Base-by-base conservation (phyloP, 2,888 invertebrate species). In the Aelia acuminata region DNA sequence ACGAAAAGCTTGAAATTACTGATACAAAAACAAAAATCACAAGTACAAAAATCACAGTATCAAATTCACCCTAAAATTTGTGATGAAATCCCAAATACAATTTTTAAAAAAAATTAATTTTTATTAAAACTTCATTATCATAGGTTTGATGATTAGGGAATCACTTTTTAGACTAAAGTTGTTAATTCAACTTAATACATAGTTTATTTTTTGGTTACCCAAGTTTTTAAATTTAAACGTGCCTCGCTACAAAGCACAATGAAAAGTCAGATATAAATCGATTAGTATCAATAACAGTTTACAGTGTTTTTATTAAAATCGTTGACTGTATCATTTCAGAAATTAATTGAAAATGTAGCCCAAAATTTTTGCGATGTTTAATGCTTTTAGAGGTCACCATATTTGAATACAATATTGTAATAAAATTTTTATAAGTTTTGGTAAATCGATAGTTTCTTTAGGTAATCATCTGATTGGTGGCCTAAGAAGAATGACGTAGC, bases 401-500 rank as follows among this genome's bases (percentile, higher is more conserved):
- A n/a, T 57, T 57, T 57, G 13, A 13, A n/a, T n/a, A n/a, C 3
- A 57, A 26, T 57, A 57, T 26, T 57, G 26, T 57, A 26, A 57
- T 26, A 57, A 15, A n/a, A 31, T 57, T 15, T 57, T 26, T 13
- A 15, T 11, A 15, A 31, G 57, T 3, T 57, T 13, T 15, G 39
- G 3, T 39, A 31, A 85, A 86, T 86, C 86, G 86, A 86, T 86
- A 26, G 63, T 63, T 63, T 11, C 18, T 15, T 47, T 57, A 20
- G 39, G 85, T n/a, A 20, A 50, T 22, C 49, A 85, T 26, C 57
- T 86, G 57, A 57, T 85, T 85, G 85, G 85, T 85, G 26, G 50
- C 0, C 22, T 50, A 48, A 57, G 57, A 43, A 63, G 63, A 86
- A 86, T 86, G 86, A 86, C 86, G 86, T 86, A 86, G 86, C 35